These are phyloP conservation scores for Dendropsophus ebraccatus DNA, from an alignment of 2,113 vertebrate genomes.

Conservation along the genomic window DNA sequence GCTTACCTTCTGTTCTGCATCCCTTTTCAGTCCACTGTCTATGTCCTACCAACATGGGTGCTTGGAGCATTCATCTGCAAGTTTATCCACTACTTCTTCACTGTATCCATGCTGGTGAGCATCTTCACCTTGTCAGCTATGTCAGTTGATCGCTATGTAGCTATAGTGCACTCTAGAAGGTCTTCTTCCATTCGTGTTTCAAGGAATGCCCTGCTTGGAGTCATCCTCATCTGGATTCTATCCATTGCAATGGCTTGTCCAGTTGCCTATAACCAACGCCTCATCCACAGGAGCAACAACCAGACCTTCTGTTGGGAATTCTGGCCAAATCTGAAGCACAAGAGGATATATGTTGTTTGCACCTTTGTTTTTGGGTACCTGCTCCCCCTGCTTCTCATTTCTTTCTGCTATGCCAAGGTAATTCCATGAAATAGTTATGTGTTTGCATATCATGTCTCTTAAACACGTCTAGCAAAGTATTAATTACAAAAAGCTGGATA, in stretches of 20 bases:
- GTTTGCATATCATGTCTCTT: not conserved
- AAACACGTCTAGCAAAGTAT: not conserved
- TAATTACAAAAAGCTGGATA: not conserved
- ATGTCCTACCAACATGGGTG: constrained; percentile 89
- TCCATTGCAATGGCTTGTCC: constrained; percentile 91
- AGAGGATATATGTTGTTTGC: constrained; percentile 90
- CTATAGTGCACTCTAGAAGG: constrained; percentile 94
- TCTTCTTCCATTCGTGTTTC: constrained; percentile 84
- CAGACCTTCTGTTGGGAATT: constrained; percentile 94
- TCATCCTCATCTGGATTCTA: constrained; percentile 89
- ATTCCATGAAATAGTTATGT: constrained; percentile 19
- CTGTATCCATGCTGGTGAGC: constrained; percentile 96
- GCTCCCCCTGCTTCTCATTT: constrained; percentile 90
- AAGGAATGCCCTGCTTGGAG: constrained; percentile 82
- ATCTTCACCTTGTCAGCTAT: constrained; percentile 95
- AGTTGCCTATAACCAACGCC: constrained; percentile 86
- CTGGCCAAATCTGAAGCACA: constrained; percentile 83
- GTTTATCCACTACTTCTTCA: constrained; percentile 95
- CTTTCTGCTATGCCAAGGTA: constrained; percentile 98
- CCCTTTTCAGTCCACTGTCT: constrained; percentile 94
- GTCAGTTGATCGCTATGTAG: constrained; percentile 96
- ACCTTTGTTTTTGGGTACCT: constrained; percentile 94
- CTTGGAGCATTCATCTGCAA: constrained; percentile 94
- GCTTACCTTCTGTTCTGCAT: constrained; percentile 96
- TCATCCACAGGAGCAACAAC: constrained; percentile 79